A percentile compares a stretch with the other conserved stretches of the same genome.
Conservation (phyloP, 2,113 vertebrate species). For the Oryzias melastigma region DNA sequence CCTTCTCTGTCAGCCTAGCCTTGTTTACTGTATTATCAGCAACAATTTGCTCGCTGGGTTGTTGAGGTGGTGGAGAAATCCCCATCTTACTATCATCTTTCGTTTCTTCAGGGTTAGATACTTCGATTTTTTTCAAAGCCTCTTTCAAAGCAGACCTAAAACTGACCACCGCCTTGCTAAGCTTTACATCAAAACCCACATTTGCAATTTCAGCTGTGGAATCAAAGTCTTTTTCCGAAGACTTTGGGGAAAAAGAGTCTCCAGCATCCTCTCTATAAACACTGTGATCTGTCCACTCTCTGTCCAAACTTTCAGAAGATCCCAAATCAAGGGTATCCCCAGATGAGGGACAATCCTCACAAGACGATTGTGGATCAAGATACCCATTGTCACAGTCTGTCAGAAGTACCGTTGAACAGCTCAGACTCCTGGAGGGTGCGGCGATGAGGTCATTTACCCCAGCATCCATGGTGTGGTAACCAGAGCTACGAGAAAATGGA, state of each 20-base stretch:
- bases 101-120: constrained; percentile 32
- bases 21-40: constrained; percentile 12
- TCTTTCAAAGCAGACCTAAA: constrained; percentile 86
- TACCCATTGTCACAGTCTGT: constrained; percentile 69
- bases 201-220: constrained; percentile 65
- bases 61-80: constrained; percentile 3
- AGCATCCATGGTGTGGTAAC: constrained; percentile 69
- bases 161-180: constrained; percentile 84
- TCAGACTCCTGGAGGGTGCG: constrained; percentile 69
- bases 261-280: constrained; percentile 40
- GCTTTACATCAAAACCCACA: constrained; percentile 81
- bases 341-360: constrained; percentile 57
- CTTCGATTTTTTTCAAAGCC: constrained; percentile 86
- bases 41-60: constrained; percentile 15
- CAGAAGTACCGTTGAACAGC: constrained; percentile 71
- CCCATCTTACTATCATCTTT: constrained; percentile 31
- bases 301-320: constrained; percentile 63
- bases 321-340: constrained; percentile 58
- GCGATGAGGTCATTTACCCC: constrained; percentile 62
- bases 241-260: constrained; percentile 37
- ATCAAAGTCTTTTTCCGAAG: constrained; percentile 41
- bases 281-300: constrained; percentile 57
- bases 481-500: constrained; percentile 72
- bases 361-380: constrained; percentile 57
- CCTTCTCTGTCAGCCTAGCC: constrained; percentile 16